Evolutionary conservation across 2,888 invertebrate species (phyloP).

Genomic region (Parnassius apollo): DNA sequence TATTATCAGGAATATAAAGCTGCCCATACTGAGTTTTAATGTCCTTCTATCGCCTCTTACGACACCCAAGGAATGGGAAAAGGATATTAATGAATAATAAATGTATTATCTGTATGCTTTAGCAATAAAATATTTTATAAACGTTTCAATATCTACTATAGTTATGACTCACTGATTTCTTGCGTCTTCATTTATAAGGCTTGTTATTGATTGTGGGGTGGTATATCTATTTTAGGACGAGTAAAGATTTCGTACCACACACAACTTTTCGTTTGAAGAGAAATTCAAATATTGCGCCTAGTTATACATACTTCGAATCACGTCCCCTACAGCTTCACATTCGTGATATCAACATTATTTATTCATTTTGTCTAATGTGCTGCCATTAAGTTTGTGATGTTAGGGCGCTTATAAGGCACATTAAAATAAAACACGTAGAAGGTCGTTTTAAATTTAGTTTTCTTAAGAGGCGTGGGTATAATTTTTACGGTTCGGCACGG

Average conservation of each 20-base stretch:
- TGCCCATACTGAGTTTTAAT: no score
- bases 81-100: no score
- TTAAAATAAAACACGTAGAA: slow-evolving; percentile 49
- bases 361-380: slow-evolving; percentile 44
- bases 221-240: slow-evolving; percentile 4
- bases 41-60: no score
- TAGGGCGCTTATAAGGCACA: slow-evolving; percentile 42
- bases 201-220: slow-evolving; percentile 1
- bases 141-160: neutral
- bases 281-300: slow-evolving; percentile 10
- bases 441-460: slow-evolving; percentile 26
- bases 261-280: slow-evolving; percentile 10
- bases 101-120: no score
- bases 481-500: slow-evolving; percentile 7
- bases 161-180: neutral
- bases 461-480: neutral
- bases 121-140: no score
- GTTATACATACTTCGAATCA: slow-evolving; percentile 15
- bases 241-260: slow-evolving; percentile 11
- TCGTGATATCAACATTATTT: slow-evolving; percentile 42
- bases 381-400: slow-evolving; percentile 28
- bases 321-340: slow-evolving; percentile 23
- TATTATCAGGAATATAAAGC: no score
- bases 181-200: neutral
- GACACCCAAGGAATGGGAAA: no score